A percentile compares a stretch with the other conserved stretches of the same genome.
Conservation (phyloP, 2,797 vertebrate species). For the Phalanger gymnotis region DNA sequence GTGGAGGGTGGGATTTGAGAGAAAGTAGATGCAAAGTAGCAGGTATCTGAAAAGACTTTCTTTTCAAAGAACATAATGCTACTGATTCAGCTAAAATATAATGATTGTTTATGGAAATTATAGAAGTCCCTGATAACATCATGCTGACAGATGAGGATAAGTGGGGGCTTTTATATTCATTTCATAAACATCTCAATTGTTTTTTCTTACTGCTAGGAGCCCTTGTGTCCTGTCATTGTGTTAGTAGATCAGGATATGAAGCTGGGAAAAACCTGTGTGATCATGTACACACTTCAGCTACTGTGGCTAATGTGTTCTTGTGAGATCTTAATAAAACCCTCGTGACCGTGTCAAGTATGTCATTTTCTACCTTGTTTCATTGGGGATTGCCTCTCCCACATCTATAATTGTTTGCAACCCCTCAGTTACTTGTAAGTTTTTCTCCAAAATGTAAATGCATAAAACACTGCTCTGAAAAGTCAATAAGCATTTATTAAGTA, state of each 20-base stretch:
- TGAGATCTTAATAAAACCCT: constrained; percentile 69
- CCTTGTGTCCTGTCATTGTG: constrained; percentile 21
- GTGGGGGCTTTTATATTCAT: constrained; percentile 37
- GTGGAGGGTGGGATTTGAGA: constrained; percentile 36
- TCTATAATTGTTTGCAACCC: constrained; percentile 68
- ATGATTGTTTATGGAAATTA: constrained; percentile 75
- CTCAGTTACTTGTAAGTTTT: constrained; percentile 68
- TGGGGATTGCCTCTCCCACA: constrained; percentile 58
- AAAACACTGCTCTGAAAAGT: neutral
- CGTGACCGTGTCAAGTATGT: constrained; percentile 57
- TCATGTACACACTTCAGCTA: constrained; percentile 69
- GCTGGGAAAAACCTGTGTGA: constrained; percentile 62
- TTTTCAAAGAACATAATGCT: constrained; percentile 54
- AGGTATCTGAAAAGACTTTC: constrained; percentile 43
- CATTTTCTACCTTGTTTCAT: constrained; percentile 61
- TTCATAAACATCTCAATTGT: constrained; percentile 54
- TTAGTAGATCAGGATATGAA: constrained; percentile 53
- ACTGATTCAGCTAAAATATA: constrained; percentile 73
- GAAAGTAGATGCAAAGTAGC: constrained; percentile 56
- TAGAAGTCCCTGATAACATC: constrained; percentile 69
- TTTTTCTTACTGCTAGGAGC: constrained; percentile 52
- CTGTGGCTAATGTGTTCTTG: constrained; percentile 63
- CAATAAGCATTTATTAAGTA: neutral
- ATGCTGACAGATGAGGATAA: constrained; percentile 72
- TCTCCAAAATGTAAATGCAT: neutral